Conservation (phyloP, 2,113 vertebrate species). For the Charina bottae region DNA sequence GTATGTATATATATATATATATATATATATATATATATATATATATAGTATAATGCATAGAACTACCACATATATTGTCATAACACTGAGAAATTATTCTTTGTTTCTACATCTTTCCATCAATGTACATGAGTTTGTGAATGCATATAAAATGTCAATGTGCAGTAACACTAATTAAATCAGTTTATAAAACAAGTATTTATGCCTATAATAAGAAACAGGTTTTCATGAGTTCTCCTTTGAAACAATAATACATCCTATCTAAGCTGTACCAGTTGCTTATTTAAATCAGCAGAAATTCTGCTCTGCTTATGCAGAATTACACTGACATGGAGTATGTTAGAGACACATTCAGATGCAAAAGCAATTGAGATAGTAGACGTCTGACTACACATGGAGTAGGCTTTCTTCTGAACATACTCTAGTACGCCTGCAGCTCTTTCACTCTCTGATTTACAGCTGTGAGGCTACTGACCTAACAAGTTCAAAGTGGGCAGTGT, state of each 20-base stretch:
- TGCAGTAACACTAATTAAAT: not conserved
- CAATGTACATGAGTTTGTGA: not conserved
- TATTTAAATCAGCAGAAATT: constrained; percentile 1
- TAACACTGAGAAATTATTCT: not conserved
- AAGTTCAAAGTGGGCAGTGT: not conserved
- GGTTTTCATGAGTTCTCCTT: not conserved
- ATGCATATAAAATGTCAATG: not conserved
- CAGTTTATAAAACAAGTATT: not conserved
- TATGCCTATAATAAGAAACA: not conserved
- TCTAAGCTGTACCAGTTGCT: not conserved
- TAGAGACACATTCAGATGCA: not conserved
- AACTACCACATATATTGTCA: not conserved
- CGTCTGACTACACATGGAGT: not conserved
- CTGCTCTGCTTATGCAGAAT: not conserved
- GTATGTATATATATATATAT: too few relatives aligned
- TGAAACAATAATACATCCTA: not conserved
- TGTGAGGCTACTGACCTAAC: not conserved
- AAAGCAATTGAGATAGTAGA: not conserved
- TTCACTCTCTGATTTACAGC: not conserved
- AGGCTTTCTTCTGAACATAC: not conserved
- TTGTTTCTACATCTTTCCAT: not conserved
- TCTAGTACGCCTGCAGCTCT: not conserved
- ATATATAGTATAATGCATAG: not conserved
- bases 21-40: too few relatives aligned
- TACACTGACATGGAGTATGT: not conserved